Percentiles rank a stretch among this genome's conserved stretches.
Conservation (phyloP, 2,888 invertebrate species). For the Acronicta aceris region DNA sequence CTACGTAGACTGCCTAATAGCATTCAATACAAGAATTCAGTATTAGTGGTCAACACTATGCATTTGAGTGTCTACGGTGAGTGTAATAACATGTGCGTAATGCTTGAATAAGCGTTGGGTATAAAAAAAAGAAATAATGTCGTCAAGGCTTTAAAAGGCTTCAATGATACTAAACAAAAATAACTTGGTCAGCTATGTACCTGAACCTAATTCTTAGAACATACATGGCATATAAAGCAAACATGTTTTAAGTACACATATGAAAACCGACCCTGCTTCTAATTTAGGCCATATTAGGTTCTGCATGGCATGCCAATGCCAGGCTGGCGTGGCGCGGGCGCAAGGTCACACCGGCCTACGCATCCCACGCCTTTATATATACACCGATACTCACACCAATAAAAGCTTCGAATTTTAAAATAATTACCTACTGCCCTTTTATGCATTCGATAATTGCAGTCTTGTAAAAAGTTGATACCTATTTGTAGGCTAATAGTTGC, state of each 20-base stretch:
- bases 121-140: neutral
- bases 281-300: slow-evolving; percentile 73
- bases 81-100: too few species aligned
- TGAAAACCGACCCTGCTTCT: slow-evolving; percentile 52
- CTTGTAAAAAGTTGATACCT: neutral
- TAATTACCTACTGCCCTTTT: slow-evolving; percentile 32
- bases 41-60: too few species aligned
- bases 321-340: slow-evolving; percentile 58
- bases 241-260: slow-evolving; percentile 29
- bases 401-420: slow-evolving; percentile 35
- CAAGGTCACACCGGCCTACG: slow-evolving; percentile 79
- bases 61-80: too few species aligned
- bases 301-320: slow-evolving; percentile 70
- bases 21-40: too few species aligned
- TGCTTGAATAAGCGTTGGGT: too few species aligned
- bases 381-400: slow-evolving; percentile 28
- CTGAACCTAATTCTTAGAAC: neutral
- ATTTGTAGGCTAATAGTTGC: slow-evolving; percentile 4
- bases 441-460: slow-evolving; percentile 16
- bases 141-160: too few species aligned
- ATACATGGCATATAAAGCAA: slow-evolving; percentile 19
- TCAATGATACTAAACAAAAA: too few species aligned
- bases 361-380: slow-evolving; percentile 60
- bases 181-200: too few species aligned
- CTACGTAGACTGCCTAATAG: too few species aligned